Evolutionary conservation across 1,140 invertebrate species (phyloP).

Genomic region (Drosophila orosa): DNA sequence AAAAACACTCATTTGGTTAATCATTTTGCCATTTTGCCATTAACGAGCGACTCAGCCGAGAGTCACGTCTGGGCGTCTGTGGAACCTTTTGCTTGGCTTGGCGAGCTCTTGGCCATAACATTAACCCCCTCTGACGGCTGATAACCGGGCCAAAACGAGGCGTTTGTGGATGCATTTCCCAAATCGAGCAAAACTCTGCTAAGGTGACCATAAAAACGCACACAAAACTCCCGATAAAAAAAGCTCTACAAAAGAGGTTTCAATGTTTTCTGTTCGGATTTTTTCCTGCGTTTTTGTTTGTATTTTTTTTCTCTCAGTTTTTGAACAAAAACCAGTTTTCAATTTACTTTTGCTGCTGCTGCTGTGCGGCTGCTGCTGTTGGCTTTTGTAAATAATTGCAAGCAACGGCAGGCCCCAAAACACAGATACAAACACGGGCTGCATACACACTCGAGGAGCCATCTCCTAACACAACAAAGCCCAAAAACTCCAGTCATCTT

Average conservation of each 20-base stretch:
- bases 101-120: conserved; percentile 34
- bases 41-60: conserved; percentile 28
- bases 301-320: conserved; percentile 54
- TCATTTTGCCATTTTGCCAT: conserved; percentile 38
- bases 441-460: conserved; percentile 25
- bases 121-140: conserved; percentile 15
- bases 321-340: conserved; percentile 75
- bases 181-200: conserved; percentile 29
- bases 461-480: conserved; percentile 43
- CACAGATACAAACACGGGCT: conserved; percentile 34
- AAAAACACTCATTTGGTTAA: conserved; percentile 44
- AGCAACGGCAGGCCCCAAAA: conserved; percentile 66
- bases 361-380: conserved; percentile 40
- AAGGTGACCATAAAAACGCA: conserved; percentile 24
- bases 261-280: conserved; percentile 62
- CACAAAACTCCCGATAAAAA: conserved; percentile 46
- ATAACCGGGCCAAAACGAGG: conserved; percentile 26
- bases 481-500: conserved; percentile 49
- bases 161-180: conserved; percentile 41
- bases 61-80: conserved; percentile 60
- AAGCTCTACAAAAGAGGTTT: conserved; percentile 80
- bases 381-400: conserved; percentile 81
- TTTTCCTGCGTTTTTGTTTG: conserved; percentile 17
- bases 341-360: conserved; percentile 73
- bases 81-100: neutral